Evolutionary conservation across 2,797 vertebrate species (phyloP).

Genomic region (Lepus oiostolus): DNA sequence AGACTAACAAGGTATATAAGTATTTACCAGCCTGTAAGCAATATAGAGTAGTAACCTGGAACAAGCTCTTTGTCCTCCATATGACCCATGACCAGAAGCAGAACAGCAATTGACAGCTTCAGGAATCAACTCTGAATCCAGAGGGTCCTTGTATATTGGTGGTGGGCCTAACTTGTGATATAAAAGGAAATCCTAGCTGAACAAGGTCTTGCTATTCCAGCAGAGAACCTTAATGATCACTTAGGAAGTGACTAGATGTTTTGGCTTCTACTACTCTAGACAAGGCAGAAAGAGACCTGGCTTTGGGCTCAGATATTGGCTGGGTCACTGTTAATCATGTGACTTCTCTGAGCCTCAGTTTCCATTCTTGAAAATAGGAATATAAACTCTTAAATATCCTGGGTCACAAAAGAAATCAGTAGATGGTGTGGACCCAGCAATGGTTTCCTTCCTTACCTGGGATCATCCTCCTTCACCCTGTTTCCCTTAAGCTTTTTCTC

Average conservation of each 20-base stretch:
- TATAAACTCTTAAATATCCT: slow-evolving; percentile 1
- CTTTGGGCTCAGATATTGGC: background rate
- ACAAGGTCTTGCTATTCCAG: background rate
- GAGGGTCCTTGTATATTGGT: background rate
- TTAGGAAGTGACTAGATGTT: background rate
- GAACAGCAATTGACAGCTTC: background rate
- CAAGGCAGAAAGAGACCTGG: background rate
- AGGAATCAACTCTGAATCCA: slow-evolving; percentile 17
- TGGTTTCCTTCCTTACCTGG: background rate
- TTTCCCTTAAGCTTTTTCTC: background rate
- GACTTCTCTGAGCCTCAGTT: background rate
- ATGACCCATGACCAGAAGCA: background rate
- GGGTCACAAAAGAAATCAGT: background rate
- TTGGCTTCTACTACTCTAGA: background rate
- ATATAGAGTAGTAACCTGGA: background rate
- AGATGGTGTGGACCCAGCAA: background rate
- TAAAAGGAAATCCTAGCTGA: background rate
- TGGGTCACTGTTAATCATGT: background rate
- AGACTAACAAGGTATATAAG: background rate
- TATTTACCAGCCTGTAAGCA: background rate
- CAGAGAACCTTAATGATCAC: background rate
- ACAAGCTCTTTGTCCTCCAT: background rate
- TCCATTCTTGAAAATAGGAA: background rate
- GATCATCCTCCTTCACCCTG: background rate
- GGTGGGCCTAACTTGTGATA: background rate